Conservation (phyloP, 2,113 vertebrate genomes). For the Oreotrochilus melanogaster region DNA sequence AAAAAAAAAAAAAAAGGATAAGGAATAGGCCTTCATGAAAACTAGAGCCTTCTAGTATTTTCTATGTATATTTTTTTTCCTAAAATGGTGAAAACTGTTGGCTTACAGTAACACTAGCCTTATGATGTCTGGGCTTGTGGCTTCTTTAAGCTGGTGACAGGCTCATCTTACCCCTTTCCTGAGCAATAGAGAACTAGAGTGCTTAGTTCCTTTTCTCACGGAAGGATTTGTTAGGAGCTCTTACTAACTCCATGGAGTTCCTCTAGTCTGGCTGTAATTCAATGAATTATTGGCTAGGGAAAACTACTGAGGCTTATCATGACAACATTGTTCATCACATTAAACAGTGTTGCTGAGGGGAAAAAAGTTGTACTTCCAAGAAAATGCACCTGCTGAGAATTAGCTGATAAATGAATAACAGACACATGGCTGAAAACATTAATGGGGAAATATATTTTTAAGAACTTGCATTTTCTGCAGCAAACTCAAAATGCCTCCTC, state of each 20-base stretch:
- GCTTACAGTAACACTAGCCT: background rate
- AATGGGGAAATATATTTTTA: background rate
- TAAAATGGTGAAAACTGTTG: background rate
- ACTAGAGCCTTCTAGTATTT: background rate
- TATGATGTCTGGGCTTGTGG: background rate
- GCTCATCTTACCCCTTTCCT: background rate
- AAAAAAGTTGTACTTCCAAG: constrained; percentile 1
- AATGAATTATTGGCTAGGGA: constrained; percentile 6
- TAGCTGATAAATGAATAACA: constrained; percentile 13
- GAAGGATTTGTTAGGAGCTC: background rate
- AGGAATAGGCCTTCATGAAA: background rate
- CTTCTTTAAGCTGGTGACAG: background rate
- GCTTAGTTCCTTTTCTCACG: background rate
- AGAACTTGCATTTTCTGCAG: background rate
- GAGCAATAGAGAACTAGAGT: background rate
- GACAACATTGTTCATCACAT: constrained; percentile 43
- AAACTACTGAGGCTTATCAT: constrained; percentile 39
- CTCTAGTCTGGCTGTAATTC: background rate
- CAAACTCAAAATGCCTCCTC: background rate
- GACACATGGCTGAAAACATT: background rate
- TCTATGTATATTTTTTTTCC: background rate
- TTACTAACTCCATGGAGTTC: background rate
- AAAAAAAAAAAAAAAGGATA: too few relatives aligned
- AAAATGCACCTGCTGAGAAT: constrained; percentile 34
- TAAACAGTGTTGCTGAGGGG: constrained; percentile 23